Base-by-base conservation (phyloP, 2,888 invertebrate genomes). In the Uropetala carovei region DNA sequence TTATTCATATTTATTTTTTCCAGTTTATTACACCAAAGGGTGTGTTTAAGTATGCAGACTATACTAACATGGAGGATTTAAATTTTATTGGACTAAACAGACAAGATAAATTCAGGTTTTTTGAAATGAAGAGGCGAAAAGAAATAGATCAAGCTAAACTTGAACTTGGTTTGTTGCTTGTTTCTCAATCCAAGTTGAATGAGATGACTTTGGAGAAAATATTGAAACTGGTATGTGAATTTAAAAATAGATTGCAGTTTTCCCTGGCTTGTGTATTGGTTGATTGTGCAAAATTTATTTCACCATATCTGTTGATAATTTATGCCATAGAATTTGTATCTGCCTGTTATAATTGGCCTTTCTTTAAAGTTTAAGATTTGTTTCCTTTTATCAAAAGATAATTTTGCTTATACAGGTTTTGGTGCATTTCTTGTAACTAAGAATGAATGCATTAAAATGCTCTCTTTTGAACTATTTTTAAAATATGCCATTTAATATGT, bases 141-240 rank as follows among this genome's bases (percentile, higher is more conserved):
- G 89, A 64, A 13, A 68, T 64, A 11, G 89, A 89, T 13, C 11
- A 30, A 14, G 89, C 89, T n/a, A 89, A 89, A 18, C 18, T 11
- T 13, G 43, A 64, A 5, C 11, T 89, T 3, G 64, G 43, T 11
- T 64, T 64, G n/a, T n/a, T 89, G 13, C 13, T 89, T 18, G 64
- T 89, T 16, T 64, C 64, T 11, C 30, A 8, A 4, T 14, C 0
- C 43, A 60, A 30, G 16, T 7, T 9, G 14, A 1, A 0, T 2
- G n/a, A 43, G 13, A 30, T 82, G 13, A 10, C 14, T 16, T 82
- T 16, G 14, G 82, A 82, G 43, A 30, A 83, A 57, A n/a, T 57
- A 16, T n/a, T 83, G 16, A 82, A 56, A 8, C 22, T 57, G 83
- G 83, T 83, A 57, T 56, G 83, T 83, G 83, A 2, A 30, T 30